A percentile compares a stretch with the other conserved stretches of the same genome.
Conservation (phyloP, 2,888 invertebrate species). For the Slavum lentiscoides region DNA sequence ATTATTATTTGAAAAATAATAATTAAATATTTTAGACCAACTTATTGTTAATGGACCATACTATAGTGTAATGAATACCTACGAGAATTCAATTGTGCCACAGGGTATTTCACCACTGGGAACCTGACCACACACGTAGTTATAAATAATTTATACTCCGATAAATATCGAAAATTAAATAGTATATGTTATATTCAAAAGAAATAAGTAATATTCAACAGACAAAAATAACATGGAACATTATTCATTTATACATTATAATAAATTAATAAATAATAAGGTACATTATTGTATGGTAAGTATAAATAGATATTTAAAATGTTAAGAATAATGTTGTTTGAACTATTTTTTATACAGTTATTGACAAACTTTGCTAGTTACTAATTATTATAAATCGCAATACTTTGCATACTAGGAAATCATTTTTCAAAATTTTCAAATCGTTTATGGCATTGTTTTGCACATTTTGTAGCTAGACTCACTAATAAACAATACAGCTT, state of each 20-base stretch:
- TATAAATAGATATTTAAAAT: too few species aligned
- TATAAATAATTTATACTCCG: conserved; percentile 1
- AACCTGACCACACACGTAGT: conserved; percentile 8
- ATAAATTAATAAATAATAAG: too few species aligned
- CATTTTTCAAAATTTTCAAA: too few species aligned
- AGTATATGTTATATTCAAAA: not conserved
- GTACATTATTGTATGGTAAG: too few species aligned
- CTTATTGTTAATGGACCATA: not conserved
- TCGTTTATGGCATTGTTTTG: too few species aligned
- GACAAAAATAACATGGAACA: not conserved
- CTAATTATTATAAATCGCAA: too few species aligned
- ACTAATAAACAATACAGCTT: too few species aligned
- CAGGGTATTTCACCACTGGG: not conserved
- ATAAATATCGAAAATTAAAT: not conserved
- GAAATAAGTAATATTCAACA: not conserved
- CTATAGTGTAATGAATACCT: not conserved
- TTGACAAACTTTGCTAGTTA: too few species aligned
- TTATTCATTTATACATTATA: not conserved
- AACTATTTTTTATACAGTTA: too few species aligned
- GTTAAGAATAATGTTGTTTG: too few species aligned
- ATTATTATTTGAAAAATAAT: not conserved
- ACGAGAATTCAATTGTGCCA: not conserved
- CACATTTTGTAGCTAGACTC: too few species aligned
- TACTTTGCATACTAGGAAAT: too few species aligned
- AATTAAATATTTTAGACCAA: not conserved